Conservation (phyloP, 2,797 vertebrate genomes). For the Remorina albescens region DNA sequence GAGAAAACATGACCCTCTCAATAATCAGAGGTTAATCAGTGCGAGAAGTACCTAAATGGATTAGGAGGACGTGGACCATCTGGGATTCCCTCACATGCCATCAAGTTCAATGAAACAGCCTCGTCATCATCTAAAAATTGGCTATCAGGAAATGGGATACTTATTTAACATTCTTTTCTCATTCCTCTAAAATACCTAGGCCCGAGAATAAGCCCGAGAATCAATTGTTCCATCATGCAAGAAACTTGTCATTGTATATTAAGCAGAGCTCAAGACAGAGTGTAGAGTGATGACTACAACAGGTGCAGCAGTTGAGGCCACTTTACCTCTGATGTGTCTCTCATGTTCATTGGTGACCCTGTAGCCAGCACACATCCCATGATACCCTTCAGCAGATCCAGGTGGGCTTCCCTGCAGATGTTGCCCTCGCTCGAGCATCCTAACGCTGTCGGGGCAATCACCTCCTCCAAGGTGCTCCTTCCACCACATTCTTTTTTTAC, state of each 20-base stretch:
- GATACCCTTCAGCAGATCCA: conserved; percentile 60
- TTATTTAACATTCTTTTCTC: neutral
- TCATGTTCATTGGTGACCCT: conserved; percentile 67
- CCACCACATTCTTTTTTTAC: conserved; percentile 46
- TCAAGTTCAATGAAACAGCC: neutral
- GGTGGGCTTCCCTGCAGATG: conserved; percentile 39
- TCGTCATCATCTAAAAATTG: conserved; percentile 12
- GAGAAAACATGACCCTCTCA: neutral
- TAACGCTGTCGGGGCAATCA: conserved; percentile 33
- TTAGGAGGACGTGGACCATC: conserved; percentile 44
- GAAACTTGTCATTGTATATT: neutral
- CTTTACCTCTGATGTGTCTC: conserved; percentile 67
- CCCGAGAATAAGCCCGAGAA: neutral
- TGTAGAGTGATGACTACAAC: neutral
- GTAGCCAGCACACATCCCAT: conserved; percentile 66
- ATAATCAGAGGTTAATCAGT: conserved; percentile 44
- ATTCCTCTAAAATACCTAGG: conserved; percentile 5
- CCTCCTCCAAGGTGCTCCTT: conserved; percentile 52
- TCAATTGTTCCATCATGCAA: too few relatives aligned
- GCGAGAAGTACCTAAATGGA: conserved; percentile 47
- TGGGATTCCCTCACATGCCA: conserved; percentile 48
- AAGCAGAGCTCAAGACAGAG: neutral
- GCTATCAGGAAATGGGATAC: conserved; percentile 1
- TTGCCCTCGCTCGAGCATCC: conserved; percentile 21
- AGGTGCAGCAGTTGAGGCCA: neutral